Percentiles rank a stretch among this genome's conserved stretches.
phyloP scores from a whole-genome alignment of 2,888 invertebrate genomes.

The Ormyrus nitidulus region DNA sequence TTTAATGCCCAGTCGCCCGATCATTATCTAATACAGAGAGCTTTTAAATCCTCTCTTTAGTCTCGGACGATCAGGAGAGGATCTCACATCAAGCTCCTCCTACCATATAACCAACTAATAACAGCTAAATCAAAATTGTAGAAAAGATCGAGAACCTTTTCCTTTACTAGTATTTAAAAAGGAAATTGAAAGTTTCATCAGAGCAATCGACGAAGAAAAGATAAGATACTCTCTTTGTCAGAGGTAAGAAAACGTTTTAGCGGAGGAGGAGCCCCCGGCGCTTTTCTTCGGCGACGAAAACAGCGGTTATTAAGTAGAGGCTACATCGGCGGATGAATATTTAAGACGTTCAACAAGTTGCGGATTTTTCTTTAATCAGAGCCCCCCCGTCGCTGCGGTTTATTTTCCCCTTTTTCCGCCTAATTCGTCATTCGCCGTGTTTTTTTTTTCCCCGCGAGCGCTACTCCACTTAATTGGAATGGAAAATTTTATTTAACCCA shows the following conservation, averaged over 20 bases:
- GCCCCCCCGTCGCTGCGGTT: slow-evolving; percentile 41
- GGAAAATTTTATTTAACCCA: slow-evolving; percentile 24
- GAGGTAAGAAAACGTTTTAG: slow-evolving; percentile 71
- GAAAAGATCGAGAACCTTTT: too few relatives aligned
- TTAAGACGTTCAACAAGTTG: slow-evolving; percentile 75
- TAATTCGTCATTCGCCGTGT: background rate
- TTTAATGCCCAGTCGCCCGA: slow-evolving; percentile 43
- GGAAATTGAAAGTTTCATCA: too few relatives aligned
- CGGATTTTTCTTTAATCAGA: slow-evolving; percentile 72
- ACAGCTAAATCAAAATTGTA: too few relatives aligned
- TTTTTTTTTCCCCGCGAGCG: background rate
- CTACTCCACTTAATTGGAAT: slow-evolving; percentile 15
- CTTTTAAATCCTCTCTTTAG: slow-evolving; percentile 65
- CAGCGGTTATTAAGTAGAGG: slow-evolving; percentile 73
- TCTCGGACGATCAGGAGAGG: too few relatives aligned
- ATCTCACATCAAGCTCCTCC: too few relatives aligned
- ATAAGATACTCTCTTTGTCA: too few relatives aligned
- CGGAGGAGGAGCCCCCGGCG: slow-evolving; percentile 57
- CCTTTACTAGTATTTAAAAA: too few relatives aligned
- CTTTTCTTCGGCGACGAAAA: slow-evolving; percentile 63
- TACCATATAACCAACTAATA: too few relatives aligned
- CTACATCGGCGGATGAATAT: slow-evolving; percentile 74
- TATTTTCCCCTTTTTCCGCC: background rate
- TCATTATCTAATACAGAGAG: slow-evolving; percentile 50
- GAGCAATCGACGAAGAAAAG: too few relatives aligned